These are phyloP conservation scores for Galemys pyrenaicus DNA, from an alignment of 2,113 vertebrate species.

Conservation along the genomic window DNA sequence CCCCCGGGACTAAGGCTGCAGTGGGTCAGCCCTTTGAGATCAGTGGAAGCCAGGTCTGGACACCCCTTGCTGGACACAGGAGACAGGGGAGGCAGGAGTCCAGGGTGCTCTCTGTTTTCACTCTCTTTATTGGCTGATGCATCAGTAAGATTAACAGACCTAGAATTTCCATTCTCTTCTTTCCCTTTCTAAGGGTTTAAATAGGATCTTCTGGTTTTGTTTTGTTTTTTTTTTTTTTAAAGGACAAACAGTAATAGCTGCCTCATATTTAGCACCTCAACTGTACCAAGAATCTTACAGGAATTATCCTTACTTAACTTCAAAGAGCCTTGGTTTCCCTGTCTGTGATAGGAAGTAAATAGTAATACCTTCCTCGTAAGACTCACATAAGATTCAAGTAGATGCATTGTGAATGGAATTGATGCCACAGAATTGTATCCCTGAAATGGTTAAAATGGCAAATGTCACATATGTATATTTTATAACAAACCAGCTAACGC, in stretches of 20 bases:
- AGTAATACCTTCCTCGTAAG: background rate
- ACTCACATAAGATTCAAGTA: background rate
- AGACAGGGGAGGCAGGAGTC: background rate
- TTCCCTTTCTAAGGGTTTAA: background rate
- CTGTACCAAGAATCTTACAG: background rate
- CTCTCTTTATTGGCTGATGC: background rate
- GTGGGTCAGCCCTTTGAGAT: constrained; percentile 31
- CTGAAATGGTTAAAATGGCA: background rate
- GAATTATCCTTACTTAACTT: background rate
- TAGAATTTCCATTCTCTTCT: background rate
- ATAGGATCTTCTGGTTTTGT: background rate
- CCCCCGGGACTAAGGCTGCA: constrained; percentile 60
- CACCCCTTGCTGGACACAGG: background rate
- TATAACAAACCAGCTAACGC: background rate
- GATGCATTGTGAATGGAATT: background rate
- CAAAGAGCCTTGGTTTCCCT: background rate
- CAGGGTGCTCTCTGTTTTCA: background rate
- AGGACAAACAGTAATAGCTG: background rate
- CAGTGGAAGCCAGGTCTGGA: background rate
- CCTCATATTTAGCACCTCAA: background rate
- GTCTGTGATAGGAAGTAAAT: background rate
- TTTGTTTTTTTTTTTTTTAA: background rate
- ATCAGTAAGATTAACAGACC: background rate
- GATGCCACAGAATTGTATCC: background rate
- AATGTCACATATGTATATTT: background rate